Evolutionary conservation across 2,797 vertebrate species (phyloP).

Genomic region (Crax fasciolata): DNA sequence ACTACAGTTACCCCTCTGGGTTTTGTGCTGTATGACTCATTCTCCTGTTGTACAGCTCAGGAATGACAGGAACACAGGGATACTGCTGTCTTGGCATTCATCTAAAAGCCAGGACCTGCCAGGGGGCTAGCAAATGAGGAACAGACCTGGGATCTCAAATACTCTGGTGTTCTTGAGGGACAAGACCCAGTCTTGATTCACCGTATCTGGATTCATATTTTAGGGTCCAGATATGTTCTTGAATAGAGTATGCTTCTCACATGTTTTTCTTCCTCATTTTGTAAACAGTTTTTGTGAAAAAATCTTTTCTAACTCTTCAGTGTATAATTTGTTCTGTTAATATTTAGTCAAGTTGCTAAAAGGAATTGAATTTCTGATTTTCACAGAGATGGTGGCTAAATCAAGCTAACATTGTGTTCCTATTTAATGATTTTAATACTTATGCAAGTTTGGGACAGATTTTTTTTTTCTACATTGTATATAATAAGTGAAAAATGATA

Average conservation of each 20-base stretch:
- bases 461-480: conserved; percentile 24
- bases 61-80: background rate
- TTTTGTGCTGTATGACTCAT: background rate
- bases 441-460: background rate
- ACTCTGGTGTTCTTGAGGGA: background rate
- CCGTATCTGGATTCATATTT: background rate
- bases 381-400: background rate
- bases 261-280: background rate
- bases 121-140: background rate
- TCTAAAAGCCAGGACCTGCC: background rate
- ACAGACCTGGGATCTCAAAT: background rate
- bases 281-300: background rate
- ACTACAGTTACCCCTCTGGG: background rate
- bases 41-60: background rate
- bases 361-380: background rate
- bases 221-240: background rate
- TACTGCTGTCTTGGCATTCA: background rate
- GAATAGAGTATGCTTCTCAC: background rate
- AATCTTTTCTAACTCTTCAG: background rate
- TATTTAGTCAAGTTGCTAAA: background rate
- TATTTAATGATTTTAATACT: conserved; percentile 16
- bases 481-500: conserved; percentile 16
- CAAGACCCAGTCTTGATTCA: background rate
- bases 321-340: background rate
- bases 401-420: background rate